Conservation (phyloP, 2,888 invertebrate genomes). For the Athalia circularis region DNA sequence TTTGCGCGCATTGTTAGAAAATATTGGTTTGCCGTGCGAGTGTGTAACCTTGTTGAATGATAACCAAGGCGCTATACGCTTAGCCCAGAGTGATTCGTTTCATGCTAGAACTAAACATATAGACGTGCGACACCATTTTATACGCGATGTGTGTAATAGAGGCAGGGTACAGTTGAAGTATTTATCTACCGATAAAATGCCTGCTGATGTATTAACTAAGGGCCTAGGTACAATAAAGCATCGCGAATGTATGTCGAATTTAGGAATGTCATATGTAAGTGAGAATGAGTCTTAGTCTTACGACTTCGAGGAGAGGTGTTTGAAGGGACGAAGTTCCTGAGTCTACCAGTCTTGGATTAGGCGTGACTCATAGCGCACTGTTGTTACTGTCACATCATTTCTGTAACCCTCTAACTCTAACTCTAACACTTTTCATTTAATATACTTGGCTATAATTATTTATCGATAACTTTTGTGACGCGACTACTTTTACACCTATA, state of each 20-base stretch:
- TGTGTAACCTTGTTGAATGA: conserved; percentile 31
- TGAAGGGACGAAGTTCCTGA: background rate
- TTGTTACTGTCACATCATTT: no score
- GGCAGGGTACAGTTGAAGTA: conserved; percentile 29
- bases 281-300: background rate
- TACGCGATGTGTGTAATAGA: conserved; percentile 3
- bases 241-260: background rate
- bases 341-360: no score
- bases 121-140: conserved; percentile 35
- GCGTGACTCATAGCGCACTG: no score
- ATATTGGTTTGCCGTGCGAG: conserved; percentile 13
- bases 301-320: conserved; percentile 7
- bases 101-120: conserved; percentile 26
- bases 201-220: conserved; percentile 28
- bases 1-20: conserved; percentile 25
- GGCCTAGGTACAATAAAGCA: background rate
- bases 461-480: no score
- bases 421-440: no score
- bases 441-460: no score
- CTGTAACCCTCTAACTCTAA: no score
- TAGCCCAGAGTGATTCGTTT: conserved; percentile 3
- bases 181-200: conserved; percentile 36
- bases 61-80: conserved; percentile 26
- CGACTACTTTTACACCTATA: no score
- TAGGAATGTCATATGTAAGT: background rate